Evolutionary conservation across 1,140 invertebrate genomes (phyloP).

Genomic region (Macrosteles quadrilineatus): DNA sequence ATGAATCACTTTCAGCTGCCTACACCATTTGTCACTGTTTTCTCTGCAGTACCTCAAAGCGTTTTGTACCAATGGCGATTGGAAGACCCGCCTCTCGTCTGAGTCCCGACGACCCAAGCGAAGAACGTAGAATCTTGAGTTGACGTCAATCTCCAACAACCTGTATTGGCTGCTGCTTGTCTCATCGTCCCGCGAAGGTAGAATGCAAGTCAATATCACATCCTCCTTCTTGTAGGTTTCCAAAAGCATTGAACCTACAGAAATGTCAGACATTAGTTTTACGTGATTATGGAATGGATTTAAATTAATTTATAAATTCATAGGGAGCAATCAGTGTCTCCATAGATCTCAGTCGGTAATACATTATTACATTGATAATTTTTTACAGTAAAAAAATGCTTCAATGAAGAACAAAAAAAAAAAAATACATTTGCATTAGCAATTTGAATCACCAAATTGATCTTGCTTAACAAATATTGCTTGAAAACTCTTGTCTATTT

Average conservation of each 20-base stretch:
- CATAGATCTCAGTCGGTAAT: no score
- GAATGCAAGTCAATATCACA: conserved; percentile 40
- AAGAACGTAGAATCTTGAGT: conserved; percentile 36
- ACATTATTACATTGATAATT: no score
- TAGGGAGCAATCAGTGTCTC: no score
- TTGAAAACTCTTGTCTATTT: no score
- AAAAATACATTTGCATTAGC: no score
- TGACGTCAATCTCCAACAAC: conserved; percentile 42
- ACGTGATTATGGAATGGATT: no score
- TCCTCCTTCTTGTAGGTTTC: conserved; percentile 42
- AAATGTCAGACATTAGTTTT: no score
- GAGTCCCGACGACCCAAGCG: conserved; percentile 25
- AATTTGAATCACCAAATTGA: no score
- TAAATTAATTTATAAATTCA: no score
- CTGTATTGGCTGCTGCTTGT: conserved; percentile 22
- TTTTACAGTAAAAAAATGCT: no score
- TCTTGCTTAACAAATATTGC: no score
- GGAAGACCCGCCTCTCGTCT: conserved; percentile 36
- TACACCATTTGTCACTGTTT: conserved; percentile 37
- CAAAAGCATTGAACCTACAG: conserved; percentile 43
- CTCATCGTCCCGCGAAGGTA: conserved; percentile 28
- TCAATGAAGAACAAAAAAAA: no score
- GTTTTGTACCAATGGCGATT: conserved; percentile 35
- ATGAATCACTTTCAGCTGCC: conserved; percentile 40
- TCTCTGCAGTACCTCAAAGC: conserved; percentile 34